Evolutionary conservation across 2,113 vertebrate species (phyloP).

Genomic region (Macheiramphus alcinus): DNA sequence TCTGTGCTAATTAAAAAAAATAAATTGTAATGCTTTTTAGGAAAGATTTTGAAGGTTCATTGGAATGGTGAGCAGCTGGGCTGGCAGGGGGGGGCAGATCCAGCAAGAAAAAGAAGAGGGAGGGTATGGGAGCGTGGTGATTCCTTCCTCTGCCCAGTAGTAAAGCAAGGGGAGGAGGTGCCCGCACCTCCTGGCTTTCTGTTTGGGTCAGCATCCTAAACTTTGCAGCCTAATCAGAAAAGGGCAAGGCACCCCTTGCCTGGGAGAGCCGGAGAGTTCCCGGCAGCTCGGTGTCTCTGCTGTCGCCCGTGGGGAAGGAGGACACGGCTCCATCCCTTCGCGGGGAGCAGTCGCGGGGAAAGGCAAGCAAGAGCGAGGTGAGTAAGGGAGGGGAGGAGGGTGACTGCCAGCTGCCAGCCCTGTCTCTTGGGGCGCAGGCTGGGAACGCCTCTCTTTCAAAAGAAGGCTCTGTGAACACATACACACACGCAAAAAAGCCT

Average conservation of each 20-base stretch:
- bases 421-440: neutral
- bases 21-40: neutral
- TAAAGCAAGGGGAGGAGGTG: neutral
- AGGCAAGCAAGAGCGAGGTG: neutral
- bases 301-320: neutral
- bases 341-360: rapidly evolving
- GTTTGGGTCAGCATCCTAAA: neutral
- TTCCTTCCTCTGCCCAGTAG: neutral
- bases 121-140: neutral
- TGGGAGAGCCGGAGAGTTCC: neutral
- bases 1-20: neutral
- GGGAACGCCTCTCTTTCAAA: neutral
- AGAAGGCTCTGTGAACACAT: neutral
- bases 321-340: neutral
- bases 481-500: neutral
- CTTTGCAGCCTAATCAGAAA: neutral
- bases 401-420: neutral
- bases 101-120: neutral
- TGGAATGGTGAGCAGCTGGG: neutral
- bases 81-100: rapidly evolving
- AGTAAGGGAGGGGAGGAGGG: neutral
- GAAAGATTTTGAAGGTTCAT: neutral
- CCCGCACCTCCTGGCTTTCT: neutral
- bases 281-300: rapidly evolving
- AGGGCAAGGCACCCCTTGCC: neutral